Evolutionary conservation across 2,888 invertebrate genomes (phyloP), one percentile per base, ranked within the genome.

Genomic region (Chrysolina oricalcia): DNA sequence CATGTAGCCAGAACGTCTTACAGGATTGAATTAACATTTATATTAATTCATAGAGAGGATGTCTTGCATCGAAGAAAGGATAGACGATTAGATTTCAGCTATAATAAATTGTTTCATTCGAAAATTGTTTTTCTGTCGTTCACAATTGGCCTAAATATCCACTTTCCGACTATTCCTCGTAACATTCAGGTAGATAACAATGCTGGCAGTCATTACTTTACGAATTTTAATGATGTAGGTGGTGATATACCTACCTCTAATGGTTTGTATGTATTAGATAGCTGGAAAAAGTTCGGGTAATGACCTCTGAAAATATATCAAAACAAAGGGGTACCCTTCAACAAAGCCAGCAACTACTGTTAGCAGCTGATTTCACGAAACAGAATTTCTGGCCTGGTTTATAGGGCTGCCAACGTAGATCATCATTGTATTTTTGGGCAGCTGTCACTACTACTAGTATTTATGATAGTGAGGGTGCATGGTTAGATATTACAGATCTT

Each of bases 281-380:
- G 6, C 35, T 59, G 9, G 27, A n/a, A 27, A 27, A 11, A 59
- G 35, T 10, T 59, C 15, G 59, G 59, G 17, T 35, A 59, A 15
- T 59, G n/a, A 59, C 13, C 59, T 35, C 11, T 59, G 59, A 35
- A 59, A 59, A 59, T 35, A 59, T 35, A 59, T 27, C 59, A 59
- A 59, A 59, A 59, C 35, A 59, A n/a, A 19, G 21, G 53, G 53
- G 53, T 21, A 53, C 21, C 19, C 21, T 53, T 21, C 13, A 53
- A 53, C 53, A 53, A 59, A 27, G 59, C 6, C 17, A 50, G 15
- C 17, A 15, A 50, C n/a, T 17, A 50, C n/a, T 17, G 50, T 13
- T 5, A 59, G 27, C 59, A 59, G 59, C 59, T 59, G 59, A 59
- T 59, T 59, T 59, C 59, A 35, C 35, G n/a, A 59, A 59, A 27